Evolutionary conservation across 2,113 vertebrate species (phyloP), one percentile per base, ranked within the genome.

Genomic region (human): DNA sequence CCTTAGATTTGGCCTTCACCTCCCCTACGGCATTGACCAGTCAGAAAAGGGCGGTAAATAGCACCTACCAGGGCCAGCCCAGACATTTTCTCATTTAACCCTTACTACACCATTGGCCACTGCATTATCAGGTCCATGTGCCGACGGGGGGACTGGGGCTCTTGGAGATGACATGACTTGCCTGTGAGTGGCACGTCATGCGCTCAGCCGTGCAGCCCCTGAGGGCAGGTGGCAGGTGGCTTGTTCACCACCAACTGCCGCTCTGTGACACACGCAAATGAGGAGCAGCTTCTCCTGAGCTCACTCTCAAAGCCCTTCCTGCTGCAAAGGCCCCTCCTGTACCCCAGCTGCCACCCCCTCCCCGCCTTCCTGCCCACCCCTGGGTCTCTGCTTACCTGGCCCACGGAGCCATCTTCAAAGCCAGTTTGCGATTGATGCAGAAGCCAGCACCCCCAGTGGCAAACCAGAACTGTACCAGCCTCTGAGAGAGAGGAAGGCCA

Each of bases 371-470:
- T 40, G n/a, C 66, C 89, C 72, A 70, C 66, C 83, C 32, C 18
- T 0, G 57, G 30, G 13, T 76, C 82, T 40, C 27, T 9, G 38
- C 98, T 99, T 98, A 99, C 99, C 99, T 99, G 81, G 99, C 99
- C 99, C 99, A 99, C 0, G 99, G 99, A 90, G 98, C 96, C 99
- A 99, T 99, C 98, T 99, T 99, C 91, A 98, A 98, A 1, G 99
- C 99, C 98, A 99, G 98, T 52, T 84, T 98, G 45, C 96, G 99
- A 97, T 99, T 99, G 97, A 99, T 98, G 97, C 99, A 99, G 98
- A 99, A 99, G 5, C 99, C 99, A 0, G 99, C 99, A 8, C 99
- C 99, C 94, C 99, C 99, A 0, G 99, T 99, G 40, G 99, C 99
- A 10, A 99, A 99, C 99, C 99, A 99, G 98, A 99, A 99, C 72